phyloP scores from a whole-genome alignment of 2,797 vertebrate species.

The Sphaeramia orbicularis region DNA sequence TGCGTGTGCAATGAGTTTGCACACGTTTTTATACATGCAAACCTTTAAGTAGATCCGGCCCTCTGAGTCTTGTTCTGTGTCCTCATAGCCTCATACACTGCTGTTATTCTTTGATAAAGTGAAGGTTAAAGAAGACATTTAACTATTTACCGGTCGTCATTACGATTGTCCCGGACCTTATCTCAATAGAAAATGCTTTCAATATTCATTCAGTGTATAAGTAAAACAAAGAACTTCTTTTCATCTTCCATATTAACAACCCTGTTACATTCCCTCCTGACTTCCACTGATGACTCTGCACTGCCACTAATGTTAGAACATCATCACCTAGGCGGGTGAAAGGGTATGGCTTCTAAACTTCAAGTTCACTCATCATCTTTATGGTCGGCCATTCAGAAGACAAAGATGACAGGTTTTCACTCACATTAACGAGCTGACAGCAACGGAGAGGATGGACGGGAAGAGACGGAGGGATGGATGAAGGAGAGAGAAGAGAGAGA shows the following conservation, averaged over 20 bases:
- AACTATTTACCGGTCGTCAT: no score
- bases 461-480: slow-evolving; percentile 43
- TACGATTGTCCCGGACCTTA: no score
- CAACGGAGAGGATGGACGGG: slow-evolving; percentile 33
- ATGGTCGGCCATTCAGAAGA: slow-evolving; percentile 70
- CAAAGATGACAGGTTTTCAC: slow-evolving; percentile 78
- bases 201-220: neutral
- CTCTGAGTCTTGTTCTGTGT: no score
- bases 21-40: no score
- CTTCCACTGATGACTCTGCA: neutral
- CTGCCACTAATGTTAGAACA: slow-evolving; percentile 40
- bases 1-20: no score
- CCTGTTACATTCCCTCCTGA: neutral
- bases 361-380: slow-evolving; percentile 79
- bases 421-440: slow-evolving; percentile 77
- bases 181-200: neutral
- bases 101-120: no score
- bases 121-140: no score
- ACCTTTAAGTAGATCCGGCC: no score
- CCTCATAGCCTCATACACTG: no score
- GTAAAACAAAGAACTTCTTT: neutral
- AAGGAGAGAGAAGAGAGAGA: slow-evolving; percentile 25
- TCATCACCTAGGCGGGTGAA: slow-evolving; percentile 65
- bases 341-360: slow-evolving; percentile 64
- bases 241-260: neutral